A percentile compares a stretch with the other conserved stretches of the same genome.
phyloP scores from a whole-genome alignment of 2,797 vertebrate genomes.

The Falco rusticolus region DNA sequence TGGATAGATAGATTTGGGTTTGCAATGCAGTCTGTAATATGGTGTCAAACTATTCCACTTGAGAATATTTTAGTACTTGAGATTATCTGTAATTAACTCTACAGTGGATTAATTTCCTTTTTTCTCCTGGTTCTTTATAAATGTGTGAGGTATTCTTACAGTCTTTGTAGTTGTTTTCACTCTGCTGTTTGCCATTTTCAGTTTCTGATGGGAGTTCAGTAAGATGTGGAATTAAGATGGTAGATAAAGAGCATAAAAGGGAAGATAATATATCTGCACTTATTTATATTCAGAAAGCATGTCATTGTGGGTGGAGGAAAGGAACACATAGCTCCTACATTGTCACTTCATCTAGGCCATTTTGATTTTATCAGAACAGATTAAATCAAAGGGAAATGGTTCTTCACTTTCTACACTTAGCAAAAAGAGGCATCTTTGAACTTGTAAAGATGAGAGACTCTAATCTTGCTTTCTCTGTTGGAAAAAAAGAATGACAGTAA shows the following conservation, averaged over 20 bases:
- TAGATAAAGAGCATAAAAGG: conserved; percentile 26
- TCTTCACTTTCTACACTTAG: background rate
- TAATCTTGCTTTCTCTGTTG: background rate
- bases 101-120: conserved; percentile 44
- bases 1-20: conserved; percentile 9
- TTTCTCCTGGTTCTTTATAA: conserved; percentile 44
- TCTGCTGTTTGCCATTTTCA: conserved; percentile 35
- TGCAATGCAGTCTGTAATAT: conserved; percentile 51
- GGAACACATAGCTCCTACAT: background rate
- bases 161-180: conserved; percentile 39
- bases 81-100: conserved; percentile 11
- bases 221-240: conserved; percentile 41
- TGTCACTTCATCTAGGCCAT: background rate
- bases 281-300: background rate
- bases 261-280: conserved; percentile 39
- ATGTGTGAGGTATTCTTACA: conserved; percentile 3
- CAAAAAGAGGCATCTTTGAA: background rate
- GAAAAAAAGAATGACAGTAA: background rate
- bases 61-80: conserved; percentile 44
- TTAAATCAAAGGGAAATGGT: background rate
- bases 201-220: conserved; percentile 28
- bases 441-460: background rate
- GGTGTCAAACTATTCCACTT: conserved; percentile 45
- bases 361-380: background rate
- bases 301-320: conserved; percentile 18